Evolutionary conservation across 1,140 invertebrate species (phyloP).

Genomic region (Ceratina australensis): DNA sequence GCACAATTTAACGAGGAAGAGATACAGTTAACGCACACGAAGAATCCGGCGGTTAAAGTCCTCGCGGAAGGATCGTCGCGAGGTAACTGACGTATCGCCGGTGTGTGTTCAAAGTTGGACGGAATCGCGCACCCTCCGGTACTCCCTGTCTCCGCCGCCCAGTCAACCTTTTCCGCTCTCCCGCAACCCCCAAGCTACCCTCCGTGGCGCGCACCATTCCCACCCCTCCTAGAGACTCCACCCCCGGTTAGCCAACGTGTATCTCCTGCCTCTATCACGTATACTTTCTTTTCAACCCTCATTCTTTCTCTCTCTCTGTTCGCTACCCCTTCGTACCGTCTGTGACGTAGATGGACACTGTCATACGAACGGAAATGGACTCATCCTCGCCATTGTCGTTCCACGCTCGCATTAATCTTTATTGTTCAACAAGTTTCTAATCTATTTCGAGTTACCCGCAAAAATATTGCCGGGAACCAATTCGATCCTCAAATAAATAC

Average conservation of each 20-base stretch:
- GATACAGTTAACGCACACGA: not conserved
- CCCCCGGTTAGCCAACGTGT: conserved; percentile 33
- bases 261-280: conserved; percentile 22
- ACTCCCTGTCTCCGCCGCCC: conserved; percentile 48
- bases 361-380: conserved; percentile 52
- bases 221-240: conserved; percentile 57
- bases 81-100: conserved; percentile 73
- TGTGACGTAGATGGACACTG: conserved; percentile 55
- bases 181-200: conserved; percentile 50
- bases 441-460: too few species aligned
- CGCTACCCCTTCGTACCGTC: not conserved
- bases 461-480: too few species aligned
- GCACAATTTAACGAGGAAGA: not conserved
- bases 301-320: not conserved
- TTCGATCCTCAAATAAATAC: too few species aligned
- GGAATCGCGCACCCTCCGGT: conserved; percentile 69
- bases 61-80: conserved; percentile 75
- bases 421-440: too few species aligned
- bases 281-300: not conserved
- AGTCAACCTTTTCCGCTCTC: conserved; percentile 50
- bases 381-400: conserved; percentile 48
- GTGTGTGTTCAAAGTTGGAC: conserved; percentile 69
- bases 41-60: conserved; percentile 52
- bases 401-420: too few species aligned
- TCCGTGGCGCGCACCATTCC: conserved; percentile 50